A percentile compares a stretch with the other conserved stretches of the same genome.
phyloP scores from a whole-genome alignment of 2,113 vertebrate species.

The Gymnarchus niloticus region DNA sequence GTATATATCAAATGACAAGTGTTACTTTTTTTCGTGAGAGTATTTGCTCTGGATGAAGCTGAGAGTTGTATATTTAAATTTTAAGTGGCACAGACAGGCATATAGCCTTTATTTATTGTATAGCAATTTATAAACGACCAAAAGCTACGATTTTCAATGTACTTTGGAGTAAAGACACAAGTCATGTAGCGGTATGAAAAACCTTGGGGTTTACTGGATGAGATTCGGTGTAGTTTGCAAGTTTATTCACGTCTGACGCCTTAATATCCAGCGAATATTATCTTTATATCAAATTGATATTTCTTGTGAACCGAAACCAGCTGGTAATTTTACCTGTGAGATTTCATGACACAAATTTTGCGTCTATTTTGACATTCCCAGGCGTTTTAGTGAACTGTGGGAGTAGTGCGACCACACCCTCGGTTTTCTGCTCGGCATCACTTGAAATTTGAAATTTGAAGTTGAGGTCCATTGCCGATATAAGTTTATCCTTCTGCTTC shows the following conservation, averaged over 20 bases:
- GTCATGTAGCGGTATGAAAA: neutral
- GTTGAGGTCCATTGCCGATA: neutral
- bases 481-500: neutral
- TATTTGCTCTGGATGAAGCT: neutral
- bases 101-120: neutral
- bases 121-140: neutral
- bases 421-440: neutral
- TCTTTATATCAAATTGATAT: neutral
- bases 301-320: neutral
- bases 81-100: neutral
- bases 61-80: neutral
- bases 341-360: neutral
- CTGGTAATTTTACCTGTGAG: neutral
- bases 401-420: neutral
- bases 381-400: neutral
- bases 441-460: neutral
- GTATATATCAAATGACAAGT: neutral
- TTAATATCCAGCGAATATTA: neutral
- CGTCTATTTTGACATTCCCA: conserved; percentile 5
- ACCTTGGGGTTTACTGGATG: neutral
- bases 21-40: neutral
- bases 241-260: neutral
- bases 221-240: neutral
- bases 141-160: neutral
- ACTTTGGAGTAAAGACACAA: neutral